Evolutionary conservation across 2,888 invertebrate genomes (phyloP), one percentile per base, ranked within the genome.

Genomic region (Luffia ferchaultella): DNA sequence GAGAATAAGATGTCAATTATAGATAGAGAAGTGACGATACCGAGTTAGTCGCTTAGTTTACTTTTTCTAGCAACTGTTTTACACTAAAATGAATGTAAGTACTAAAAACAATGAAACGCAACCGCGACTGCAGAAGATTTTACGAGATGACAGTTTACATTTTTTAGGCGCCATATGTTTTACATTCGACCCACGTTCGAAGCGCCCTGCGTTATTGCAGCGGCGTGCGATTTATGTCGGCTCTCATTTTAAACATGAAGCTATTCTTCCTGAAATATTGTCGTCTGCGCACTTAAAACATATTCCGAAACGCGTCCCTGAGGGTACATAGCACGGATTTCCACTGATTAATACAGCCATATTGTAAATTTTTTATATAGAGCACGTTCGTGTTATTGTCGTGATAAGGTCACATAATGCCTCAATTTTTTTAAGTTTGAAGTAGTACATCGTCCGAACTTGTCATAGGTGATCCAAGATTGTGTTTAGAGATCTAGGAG

Each of bases 231-330:
- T 79, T 80, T 82, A 79, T 72, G 72, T 68, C 67, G 61, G 63
- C 65, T 62, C 73, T 72, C 76, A 68, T 73, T 80, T 79, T 76
- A 73, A 77, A 76, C 78, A 79, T 79, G 76, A 76, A 76, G 77
- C 82, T 73, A 80, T 80, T 80, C 71, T 65, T 72, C 72, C 70
- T 80, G 76, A 83, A 78, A 82, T 80, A 83, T 76, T 76, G 80
- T 80, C 82, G 77, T 79, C 72, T 73, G 70, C 30, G 30, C 12
- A 30, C 66, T 73, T 78, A 79, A 78, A 82, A 82, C 76, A 79
- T 79, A 42, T 80, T 78, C 76, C 72, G 74, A 74, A 73, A 82
- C 75, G 67, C 65, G 68, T 70, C 79, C 76, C 82, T 60, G 59
- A 67, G 76, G 78, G 60, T 61, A 61, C 69, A 67, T 79, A 42